Base-by-base conservation (phyloP, 2,888 invertebrate genomes). In the Chrysina gloriosa region DNA sequence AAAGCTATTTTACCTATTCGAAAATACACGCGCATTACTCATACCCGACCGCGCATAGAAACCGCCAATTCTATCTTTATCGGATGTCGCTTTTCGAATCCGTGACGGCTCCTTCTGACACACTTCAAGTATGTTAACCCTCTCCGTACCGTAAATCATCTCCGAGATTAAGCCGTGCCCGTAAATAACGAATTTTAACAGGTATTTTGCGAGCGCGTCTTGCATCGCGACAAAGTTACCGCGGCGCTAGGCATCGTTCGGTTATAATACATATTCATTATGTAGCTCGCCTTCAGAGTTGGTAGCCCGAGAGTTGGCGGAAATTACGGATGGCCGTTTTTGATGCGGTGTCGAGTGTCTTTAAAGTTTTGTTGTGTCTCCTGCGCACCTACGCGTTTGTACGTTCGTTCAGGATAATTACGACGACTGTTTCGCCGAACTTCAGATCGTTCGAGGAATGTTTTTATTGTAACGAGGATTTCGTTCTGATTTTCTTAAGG, bases 71-170 rank as follows among this genome's bases (percentile, higher is more conserved):
- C 16, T 45, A 45, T 16, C 4, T 45, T 7, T 45, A 45, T 7
- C 45, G 9, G 16, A 9, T 45, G 19, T 9, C 19, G 9, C 21
- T 45, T 45, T 21, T n/a, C 9, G 16, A 45, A 27, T 58, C 31
- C 19, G 6, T 56, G 31, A 21, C 36, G 42, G 29, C 54, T 14
- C 27, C 65, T 42, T 45, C 25, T 56, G 65, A 56, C 65, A 65
- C 56, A 65, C 54, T 65, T 65, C 65, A 54, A 65, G 65, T 65
- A 45, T 65, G 65, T 65, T 65, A 56, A 58, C 65, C 54, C 56
- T 65, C 56, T 36, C 16, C 14, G n/a, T 11, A 45, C 29, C 3
- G 39, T 65, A 65, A 65, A 65, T 65, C 65, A 56, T 29, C 65
- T 47, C 6, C 2, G 31, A 52, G 65, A 65, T 65, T 65, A 54